phyloP scores from a whole-genome alignment of 2,113 vertebrate species.

The Sitta europaea region DNA sequence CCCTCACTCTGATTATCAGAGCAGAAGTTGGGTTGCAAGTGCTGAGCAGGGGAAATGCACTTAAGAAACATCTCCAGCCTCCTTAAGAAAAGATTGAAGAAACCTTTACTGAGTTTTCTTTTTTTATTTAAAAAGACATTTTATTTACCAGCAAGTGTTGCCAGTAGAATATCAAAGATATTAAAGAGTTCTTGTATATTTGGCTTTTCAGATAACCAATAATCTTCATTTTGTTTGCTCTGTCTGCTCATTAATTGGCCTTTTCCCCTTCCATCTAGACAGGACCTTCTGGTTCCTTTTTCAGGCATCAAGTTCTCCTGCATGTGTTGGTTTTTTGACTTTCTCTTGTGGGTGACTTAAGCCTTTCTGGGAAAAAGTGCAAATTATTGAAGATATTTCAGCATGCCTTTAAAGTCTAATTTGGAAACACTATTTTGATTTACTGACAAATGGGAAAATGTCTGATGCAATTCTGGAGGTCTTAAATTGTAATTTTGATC shows the following conservation, averaged over 20 bases:
- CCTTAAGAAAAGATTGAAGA: not conserved
- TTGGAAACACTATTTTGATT: conserved; percentile 48
- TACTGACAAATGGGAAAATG: conserved; percentile 22
- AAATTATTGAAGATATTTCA: conserved; percentile 14
- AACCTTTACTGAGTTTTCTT: not conserved
- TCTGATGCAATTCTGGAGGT: conserved; percentile 46
- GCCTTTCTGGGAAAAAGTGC: not conserved
- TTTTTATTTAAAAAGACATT: not conserved
- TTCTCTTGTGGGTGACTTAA: not conserved
- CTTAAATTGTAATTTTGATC: conserved; percentile 64
- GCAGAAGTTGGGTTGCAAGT: not conserved
- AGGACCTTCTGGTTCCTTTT: not conserved
- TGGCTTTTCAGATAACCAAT: not conserved
- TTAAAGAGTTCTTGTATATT: not conserved
- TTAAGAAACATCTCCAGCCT: not conserved
- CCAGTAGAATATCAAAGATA: not conserved
- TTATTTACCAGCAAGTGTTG: not conserved
- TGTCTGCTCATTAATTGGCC: not conserved
- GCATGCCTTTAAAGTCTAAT: conserved; percentile 31
- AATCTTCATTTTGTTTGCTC: not conserved
- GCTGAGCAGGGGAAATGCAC: not conserved
- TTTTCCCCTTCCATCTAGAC: not conserved
- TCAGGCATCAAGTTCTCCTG: not conserved
- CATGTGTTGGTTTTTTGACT: not conserved
- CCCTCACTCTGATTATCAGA: not conserved